Conservation (phyloP, 2,113 vertebrate species). For the Motacilla alba region DNA sequence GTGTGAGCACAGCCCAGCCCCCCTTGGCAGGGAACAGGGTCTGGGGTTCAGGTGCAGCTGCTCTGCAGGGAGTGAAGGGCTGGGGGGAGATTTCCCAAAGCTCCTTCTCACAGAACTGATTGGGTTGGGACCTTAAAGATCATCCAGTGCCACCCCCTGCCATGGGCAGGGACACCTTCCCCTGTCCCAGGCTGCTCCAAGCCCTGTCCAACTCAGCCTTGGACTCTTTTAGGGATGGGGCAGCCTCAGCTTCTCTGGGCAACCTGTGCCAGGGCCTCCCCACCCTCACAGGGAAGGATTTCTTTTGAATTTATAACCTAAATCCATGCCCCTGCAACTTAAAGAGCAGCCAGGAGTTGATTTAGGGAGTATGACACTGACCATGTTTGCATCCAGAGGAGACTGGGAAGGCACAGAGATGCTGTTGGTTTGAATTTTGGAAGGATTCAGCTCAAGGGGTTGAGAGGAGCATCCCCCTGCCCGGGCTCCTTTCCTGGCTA, state of each 20-base stretch:
- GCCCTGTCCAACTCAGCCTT: fast-evolving
- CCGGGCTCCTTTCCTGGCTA: fast-evolving
- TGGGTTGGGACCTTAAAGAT: too few species aligned
- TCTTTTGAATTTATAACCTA: background rate
- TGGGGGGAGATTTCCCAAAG: background rate
- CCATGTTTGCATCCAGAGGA: fast-evolving
- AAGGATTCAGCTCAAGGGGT: background rate
- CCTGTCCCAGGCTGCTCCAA: fast-evolving
- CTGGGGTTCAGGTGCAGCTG: background rate
- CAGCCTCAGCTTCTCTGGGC: background rate
- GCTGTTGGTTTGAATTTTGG: background rate
- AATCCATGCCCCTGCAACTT: background rate
- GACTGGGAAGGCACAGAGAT: background rate
- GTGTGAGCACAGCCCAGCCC: background rate
- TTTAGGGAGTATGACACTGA: background rate
- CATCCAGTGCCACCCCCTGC: background rate
- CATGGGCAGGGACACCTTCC: background rate
- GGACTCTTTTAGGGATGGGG: background rate
- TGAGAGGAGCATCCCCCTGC: background rate
- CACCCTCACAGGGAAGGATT: background rate
- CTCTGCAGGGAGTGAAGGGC: background rate
- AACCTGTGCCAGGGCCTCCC: fast-evolving
- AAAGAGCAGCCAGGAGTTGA: background rate
- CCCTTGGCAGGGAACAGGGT: background rate
- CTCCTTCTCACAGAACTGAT: background rate